Evolutionary conservation across 2,888 invertebrate genomes (phyloP), one percentile per base, ranked within the genome.

Genomic region (Cyclophora punctaria): DNA sequence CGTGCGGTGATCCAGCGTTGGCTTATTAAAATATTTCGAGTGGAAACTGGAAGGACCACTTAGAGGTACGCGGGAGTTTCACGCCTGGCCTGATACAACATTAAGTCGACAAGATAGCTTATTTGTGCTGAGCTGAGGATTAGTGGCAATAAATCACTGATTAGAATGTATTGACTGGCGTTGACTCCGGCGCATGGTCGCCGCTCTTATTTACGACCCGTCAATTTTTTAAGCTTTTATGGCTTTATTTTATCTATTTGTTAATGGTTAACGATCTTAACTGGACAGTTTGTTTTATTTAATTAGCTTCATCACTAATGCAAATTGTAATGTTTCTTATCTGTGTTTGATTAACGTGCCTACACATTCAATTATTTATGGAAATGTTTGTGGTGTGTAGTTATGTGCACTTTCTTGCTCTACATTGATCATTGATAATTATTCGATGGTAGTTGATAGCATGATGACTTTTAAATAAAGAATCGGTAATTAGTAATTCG

Each of bases 21-120:
- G 81, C 86, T 87, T 88, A 88, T 87, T 88, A 88, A 87, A 88
- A 88, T 87, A 88, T 88, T 88, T 88, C 85, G 86, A 86, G 80
- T 86, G 82, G 87, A 88, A 88, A 88, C 88, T 88, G 88, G 88
- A 85, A 86, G 88, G 86, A 84, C 88, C 88, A 88, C 88, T 88
- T 88, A 88, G 87, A 82, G 84, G 77, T 81, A 83, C 86, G 83
- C 86, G 85, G 86, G 88, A 86, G 88, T 88, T 88, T 88, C 88
- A 87, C 88, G 88, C 88, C 87, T 82, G 84, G 72, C 68, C 82
- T 83, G 87, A 87, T 88, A 87, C 81, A 83, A 86, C 88, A 85
- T 87, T 86, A 86, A 87, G 84, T 83, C 87, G 86, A 86, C 88
- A 85, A 85, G 87, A 88, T 88, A 87, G 87, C 87, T 88, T 88